Evolutionary conservation across 1,140 invertebrate genomes (phyloP).

Genomic region (Charaxes varanes): DNA sequence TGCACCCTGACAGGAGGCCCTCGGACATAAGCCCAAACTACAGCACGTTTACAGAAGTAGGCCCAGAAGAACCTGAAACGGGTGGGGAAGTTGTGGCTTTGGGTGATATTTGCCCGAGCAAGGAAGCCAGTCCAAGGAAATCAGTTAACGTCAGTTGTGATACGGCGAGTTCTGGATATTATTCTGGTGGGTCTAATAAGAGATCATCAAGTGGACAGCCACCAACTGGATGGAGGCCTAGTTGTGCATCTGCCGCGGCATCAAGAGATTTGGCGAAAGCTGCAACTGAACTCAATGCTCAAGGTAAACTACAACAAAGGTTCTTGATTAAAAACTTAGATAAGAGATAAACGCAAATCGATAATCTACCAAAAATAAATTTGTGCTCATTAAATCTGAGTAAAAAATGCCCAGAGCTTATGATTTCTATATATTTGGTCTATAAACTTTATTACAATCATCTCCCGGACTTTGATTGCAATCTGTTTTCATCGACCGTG

Average conservation of each 20-base stretch:
- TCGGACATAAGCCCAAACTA: constrained; percentile 75
- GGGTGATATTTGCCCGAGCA: constrained; percentile 59
- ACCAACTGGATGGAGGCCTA: constrained; percentile 56
- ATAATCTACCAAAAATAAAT: too few relatives aligned
- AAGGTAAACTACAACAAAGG: constrained; percentile 39
- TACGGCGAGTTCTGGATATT: constrained; percentile 68
- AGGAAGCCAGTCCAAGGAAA: constrained; percentile 68
- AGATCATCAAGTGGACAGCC: constrained; percentile 56
- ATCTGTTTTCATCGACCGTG: background rate
- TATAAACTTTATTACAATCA: too few relatives aligned
- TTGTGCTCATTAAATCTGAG: too few relatives aligned
- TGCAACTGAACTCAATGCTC: constrained; percentile 67
- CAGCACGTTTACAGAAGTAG: constrained; percentile 80
- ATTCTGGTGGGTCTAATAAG: constrained; percentile 66
- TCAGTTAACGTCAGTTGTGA: constrained; percentile 69
- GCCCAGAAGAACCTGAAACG: constrained; percentile 80
- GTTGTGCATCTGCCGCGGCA: constrained; percentile 59
- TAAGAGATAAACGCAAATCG: too few relatives aligned
- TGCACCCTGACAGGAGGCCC: constrained; percentile 78
- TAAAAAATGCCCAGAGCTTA: too few relatives aligned
- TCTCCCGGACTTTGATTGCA: too few relatives aligned
- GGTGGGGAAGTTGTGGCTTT: constrained; percentile 55
- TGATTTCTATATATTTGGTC: too few relatives aligned
- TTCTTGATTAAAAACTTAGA: too few relatives aligned
- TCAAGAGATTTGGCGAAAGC: constrained; percentile 60